Evolutionary conservation across 2,113 vertebrate genomes (phyloP), one percentile per base, ranked within the genome.

Genomic region (Bubo bubo): DNA sequence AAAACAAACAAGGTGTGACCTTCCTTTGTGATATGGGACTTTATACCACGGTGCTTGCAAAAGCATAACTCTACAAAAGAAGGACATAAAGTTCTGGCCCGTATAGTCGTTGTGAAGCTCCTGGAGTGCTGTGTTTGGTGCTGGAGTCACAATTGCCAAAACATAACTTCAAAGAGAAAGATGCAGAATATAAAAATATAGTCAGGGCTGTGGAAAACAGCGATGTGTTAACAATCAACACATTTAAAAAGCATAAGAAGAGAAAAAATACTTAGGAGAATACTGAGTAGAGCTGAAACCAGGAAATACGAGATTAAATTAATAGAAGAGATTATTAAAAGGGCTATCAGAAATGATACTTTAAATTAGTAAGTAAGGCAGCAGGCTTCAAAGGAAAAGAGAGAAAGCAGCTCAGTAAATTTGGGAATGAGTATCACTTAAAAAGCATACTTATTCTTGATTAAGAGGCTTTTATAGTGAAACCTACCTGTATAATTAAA

Each of bases 171-270:
- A 71, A 93, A 87, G 43, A 71, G 15, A 86, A 94, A 59, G 59
- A 49, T 47, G 18, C 14, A 81, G 20, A 53, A 43, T 30, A 47
- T 15, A 59, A 74, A 45, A 50, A 52, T 30, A 63, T 8, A 49
- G 20, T 52, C 35, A 56, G 34, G 34, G 19, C 32, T 41, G 30
- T 26, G 21, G n/a, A 93, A 94, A 88, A 43, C 4, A 68, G 23
- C 0, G 0, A 14, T 7, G 6, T 52, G 7, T 34, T 60, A 81
- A 19, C 20, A 59, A 35, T 10, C 32, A 32, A n/a, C 2, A 62
- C 2, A 4, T 92, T 68, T 1, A 77, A 77, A 88, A 89, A 62
- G 16, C 76, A 3, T 22, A 71, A 71, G 6, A 75, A 30, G 24
- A 53, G 8, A 67, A 79, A 28, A 79, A 83, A 41, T 26, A 41